Conservation (phyloP, 2,797 vertebrate genomes). For the Gadopsis bispinosus region DNA sequence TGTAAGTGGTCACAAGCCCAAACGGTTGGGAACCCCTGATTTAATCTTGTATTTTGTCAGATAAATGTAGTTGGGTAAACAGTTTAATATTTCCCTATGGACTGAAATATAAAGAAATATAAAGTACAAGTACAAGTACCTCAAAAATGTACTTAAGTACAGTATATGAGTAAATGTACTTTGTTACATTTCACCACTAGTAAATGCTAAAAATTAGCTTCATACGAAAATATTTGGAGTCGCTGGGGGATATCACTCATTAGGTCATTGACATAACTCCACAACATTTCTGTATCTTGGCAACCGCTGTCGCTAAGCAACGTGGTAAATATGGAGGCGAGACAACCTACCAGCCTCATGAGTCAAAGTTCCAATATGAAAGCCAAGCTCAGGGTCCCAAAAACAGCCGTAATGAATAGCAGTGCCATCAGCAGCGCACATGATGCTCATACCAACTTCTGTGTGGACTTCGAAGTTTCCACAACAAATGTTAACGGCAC, state of each 20-base stretch:
- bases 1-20: background rate
- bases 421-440: constrained; percentile 48
- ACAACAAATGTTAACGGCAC: constrained; percentile 72
- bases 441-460: constrained; percentile 52
- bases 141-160: background rate
- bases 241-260: constrained; percentile 57
- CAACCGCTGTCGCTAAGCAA: constrained; percentile 69
- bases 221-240: constrained; percentile 49
- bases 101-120: background rate
- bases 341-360: constrained; percentile 67
- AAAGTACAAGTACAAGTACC: background rate
- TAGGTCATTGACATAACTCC: constrained; percentile 64
- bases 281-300: constrained; percentile 61
- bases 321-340: constrained; percentile 71
- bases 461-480: constrained; percentile 62
- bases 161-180: constrained; percentile 2
- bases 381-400: constrained; percentile 61
- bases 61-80: background rate
- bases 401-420: constrained; percentile 60
- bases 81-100: background rate
- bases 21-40: background rate
- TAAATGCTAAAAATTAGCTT: constrained; percentile 61
- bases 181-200: background rate
- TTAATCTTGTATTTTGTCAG: background rate
- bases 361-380: constrained; percentile 75